Conservation (phyloP, 2,888 invertebrate species). For the Epistrophe eligans region DNA sequence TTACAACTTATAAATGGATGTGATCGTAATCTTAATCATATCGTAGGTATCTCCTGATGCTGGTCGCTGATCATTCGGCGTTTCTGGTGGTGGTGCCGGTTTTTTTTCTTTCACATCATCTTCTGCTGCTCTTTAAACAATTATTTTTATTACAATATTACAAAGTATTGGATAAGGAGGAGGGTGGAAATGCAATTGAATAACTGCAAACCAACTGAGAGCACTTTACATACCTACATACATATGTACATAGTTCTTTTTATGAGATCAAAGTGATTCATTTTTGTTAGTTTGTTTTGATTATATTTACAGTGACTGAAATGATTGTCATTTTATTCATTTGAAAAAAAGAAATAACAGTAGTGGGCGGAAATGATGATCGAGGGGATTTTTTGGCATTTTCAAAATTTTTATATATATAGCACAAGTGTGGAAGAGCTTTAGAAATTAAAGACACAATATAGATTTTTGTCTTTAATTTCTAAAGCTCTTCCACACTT, state of each 20-base stretch:
- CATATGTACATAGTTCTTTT: neutral
- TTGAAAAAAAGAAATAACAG: neutral
- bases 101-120: neutral
- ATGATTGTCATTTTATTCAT: neutral
- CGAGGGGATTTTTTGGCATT: neutral
- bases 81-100: slow-evolving; percentile 13
- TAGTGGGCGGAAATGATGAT: neutral
- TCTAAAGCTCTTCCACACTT: too few relatives aligned
- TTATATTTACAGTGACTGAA: neutral
- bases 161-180: neutral
- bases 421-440: too few relatives aligned
- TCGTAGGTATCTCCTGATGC: slow-evolving; percentile 36
- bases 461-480: too few relatives aligned
- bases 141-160: neutral
- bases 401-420: too few relatives aligned
- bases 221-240: too few relatives aligned
- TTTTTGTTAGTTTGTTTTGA: neutral
- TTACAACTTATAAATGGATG: neutral
- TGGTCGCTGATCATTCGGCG: neutral
- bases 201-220: neutral
- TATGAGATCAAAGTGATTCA: neutral
- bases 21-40: slow-evolving; percentile 5
- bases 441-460: too few relatives aligned
- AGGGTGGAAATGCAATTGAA: neutral
- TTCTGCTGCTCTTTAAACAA: slow-evolving; percentile 7